Base-by-base conservation (phyloP, 1,140 invertebrate species). In the Galleria mellonella region DNA sequence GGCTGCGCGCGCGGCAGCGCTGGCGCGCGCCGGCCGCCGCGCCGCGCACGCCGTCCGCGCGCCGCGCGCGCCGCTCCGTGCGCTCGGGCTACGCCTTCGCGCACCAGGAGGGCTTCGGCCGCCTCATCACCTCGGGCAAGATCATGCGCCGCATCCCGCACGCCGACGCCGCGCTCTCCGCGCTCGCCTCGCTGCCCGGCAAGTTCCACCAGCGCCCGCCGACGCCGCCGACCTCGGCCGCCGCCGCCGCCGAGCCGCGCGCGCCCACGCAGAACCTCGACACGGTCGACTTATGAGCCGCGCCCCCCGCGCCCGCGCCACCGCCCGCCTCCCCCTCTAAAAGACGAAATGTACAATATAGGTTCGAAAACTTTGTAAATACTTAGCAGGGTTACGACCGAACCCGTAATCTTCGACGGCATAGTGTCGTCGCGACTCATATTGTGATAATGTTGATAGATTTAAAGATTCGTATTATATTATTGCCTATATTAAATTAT, bases 61-160 rank as follows among this genome's bases (percentile, higher is more conserved):
- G 96, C 47, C 90, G 96, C 56, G 94, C 93, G 36, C 89, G 96
- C 14, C 91, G 96, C 40, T 98, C 96, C 3, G 90, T 99, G 32
- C 92, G 98, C 9, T 98, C 97, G 0, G 98, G 98, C 29, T 99
- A 99, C 83, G 98, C 98, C 1, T 99, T 99, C 87, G 96, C 98
- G 23, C 98, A 99, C 87, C 89, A 94, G 62, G 96, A 98, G 89
- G 97, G 98, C 61, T 99, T 99, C 87, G 98, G 98, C 30, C 90
- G 97, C 6, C 92, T 99, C 13, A 99, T 99, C 67, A 99, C 97
- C 4, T 98, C 96, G 29, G 98, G 98, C 30, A 98, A 98, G 84
- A 97, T 99, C 62, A 98, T 99, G 96, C 90, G 93, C 47, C 93
- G 93, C 77, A 78, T 93, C 68, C 93, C 92, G 29, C 92, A 93